Percentiles rank a stretch among this genome's conserved stretches.
These are phyloP conservation scores for Ametastegia equiseti DNA, from an alignment of 2,888 invertebrate genomes.

Conservation along the genomic window DNA sequence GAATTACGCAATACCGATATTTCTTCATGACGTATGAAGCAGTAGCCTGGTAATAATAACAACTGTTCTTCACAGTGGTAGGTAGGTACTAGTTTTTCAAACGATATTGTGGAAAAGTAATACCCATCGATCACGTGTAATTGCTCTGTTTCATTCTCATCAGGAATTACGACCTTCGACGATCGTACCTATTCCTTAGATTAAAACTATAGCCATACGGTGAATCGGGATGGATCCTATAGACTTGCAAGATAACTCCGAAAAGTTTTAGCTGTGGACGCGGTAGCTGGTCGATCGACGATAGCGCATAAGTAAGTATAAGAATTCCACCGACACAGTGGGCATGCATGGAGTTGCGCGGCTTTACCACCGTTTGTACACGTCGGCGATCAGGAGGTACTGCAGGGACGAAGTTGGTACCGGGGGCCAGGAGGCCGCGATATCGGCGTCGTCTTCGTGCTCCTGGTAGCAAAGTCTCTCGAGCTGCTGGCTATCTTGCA, in stretches of 20 bases:
- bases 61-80: background rate
- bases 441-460: constrained; percentile 47
- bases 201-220: background rate
- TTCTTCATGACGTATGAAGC: background rate
- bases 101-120: background rate
- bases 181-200: background rate
- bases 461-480: constrained; percentile 27
- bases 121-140: background rate
- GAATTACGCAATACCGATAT: constrained; percentile 10
- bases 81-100: background rate
- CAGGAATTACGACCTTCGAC: background rate
- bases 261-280: constrained; percentile 11
- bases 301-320: constrained; percentile 11
- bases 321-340: constrained; percentile 23
- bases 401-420: constrained; percentile 20
- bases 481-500: constrained; percentile 69
- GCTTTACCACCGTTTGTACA: constrained; percentile 32
- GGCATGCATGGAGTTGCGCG: constrained; percentile 4
- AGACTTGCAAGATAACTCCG: background rate
- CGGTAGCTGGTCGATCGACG: constrained; percentile 36
- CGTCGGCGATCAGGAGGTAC: background rate
- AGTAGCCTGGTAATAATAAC: background rate
- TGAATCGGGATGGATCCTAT: background rate
- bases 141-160: background rate
- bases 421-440: constrained; percentile 31